A percentile compares a stretch with the other conserved stretches of the same genome.
Evolutionary conservation across 2,797 vertebrate species (phyloP).

Genomic region (Bradypodion pumilum): DNA sequence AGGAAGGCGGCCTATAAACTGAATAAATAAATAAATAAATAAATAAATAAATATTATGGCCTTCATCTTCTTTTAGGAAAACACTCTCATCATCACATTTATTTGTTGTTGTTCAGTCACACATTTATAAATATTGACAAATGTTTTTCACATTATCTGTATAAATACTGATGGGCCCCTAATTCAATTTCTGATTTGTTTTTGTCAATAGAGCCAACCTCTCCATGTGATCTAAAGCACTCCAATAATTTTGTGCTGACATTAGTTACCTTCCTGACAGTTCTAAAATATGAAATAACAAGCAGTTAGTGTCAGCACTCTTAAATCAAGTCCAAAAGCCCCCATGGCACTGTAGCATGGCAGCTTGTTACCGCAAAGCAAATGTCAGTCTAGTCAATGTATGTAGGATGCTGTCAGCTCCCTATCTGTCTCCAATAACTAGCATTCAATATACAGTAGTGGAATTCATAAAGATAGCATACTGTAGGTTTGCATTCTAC

Average conservation of each 20-base stretch:
- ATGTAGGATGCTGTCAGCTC: constrained; percentile 77
- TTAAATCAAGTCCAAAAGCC: constrained; percentile 81
- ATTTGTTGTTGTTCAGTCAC: too few relatives aligned
- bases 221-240: constrained; percentile 71
- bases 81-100: constrained; percentile 40
- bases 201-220: constrained; percentile 71
- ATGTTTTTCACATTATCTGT: constrained; percentile 26
- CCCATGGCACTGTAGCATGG: constrained; percentile 77
- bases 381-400: constrained; percentile 81
- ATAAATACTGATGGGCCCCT: constrained; percentile 39
- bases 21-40: too few relatives aligned
- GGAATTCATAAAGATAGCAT: constrained; percentile 58
- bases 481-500: constrained; percentile 35
- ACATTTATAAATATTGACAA: constrained; percentile 35
- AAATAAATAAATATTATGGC: too few relatives aligned
- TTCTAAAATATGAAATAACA: constrained; percentile 88
- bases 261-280: constrained; percentile 86
- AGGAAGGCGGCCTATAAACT: too few relatives aligned
- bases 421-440: constrained; percentile 63
- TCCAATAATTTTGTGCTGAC: constrained; percentile 84
- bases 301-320: constrained; percentile 86
- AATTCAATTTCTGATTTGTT: constrained; percentile 67
- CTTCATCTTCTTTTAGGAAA: not conserved
- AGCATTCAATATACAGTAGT: constrained; percentile 58
- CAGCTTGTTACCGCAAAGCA: constrained; percentile 85